Evolutionary conservation across 1,140 invertebrate species (phyloP), one percentile per base, ranked within the genome.

Genomic region (Papilio xuthus): DNA sequence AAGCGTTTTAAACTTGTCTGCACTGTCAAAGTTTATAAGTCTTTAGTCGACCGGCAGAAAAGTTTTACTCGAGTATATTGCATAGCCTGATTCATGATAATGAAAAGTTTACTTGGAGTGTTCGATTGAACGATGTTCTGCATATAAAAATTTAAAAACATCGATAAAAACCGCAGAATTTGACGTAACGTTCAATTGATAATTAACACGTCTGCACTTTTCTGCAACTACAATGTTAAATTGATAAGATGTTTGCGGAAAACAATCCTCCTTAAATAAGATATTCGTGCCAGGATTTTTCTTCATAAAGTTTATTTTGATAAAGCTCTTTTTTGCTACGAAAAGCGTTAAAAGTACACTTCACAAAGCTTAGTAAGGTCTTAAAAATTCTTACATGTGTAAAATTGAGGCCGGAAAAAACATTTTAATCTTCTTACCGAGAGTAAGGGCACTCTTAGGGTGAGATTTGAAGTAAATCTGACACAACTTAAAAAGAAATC

Each of bases 371-470:
- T 63, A 23, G 20, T 23, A 12, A 63, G 60, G 23, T 63, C 60
- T 63, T 63, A 28, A 63, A 63, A 63, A 26, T 63, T 63, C 23
- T 63, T 63, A 63, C 60, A 28, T 28, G 60, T 63, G 60, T 63
- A 63, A 63, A 28, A 63, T 15, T 20, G 20, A 60, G 56, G 26
- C 13, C 23, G 60, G 10, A 7, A 63, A 15, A 63, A 63, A 63
- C 60, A 63, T 63, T 63, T 63, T 63, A 67, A 67, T 67, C 60
- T 67, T 28, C 60, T 67, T 67, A 67, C 26, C 26, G 60, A 67
- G 60, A 26, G 60, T 28, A 67, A 67, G 60, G 26, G 60, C 26
- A 26, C 60, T 67, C 4, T 26, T 67, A 28, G 26, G 60, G 26
- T 28, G 60, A 67, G 60, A 67, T 67, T 67, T 32, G 12, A 67